Conservation (phyloP, 2,888 invertebrate species). For the Ophioninae sp. region DNA sequence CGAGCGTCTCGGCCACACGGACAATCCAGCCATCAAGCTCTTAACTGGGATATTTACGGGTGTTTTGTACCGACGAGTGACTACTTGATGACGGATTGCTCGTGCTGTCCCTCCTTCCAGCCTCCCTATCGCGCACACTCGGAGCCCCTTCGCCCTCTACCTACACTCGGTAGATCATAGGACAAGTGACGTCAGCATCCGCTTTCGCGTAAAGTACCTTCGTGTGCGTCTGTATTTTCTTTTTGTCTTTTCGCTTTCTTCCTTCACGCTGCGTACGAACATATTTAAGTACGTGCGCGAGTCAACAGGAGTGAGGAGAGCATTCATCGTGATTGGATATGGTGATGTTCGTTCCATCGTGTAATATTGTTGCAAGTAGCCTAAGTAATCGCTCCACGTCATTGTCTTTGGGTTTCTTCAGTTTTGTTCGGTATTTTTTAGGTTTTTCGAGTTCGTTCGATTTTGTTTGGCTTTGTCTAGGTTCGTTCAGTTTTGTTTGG, state of each 20-base stretch:
- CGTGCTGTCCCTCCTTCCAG: constrained; percentile 19
- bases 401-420: background rate
- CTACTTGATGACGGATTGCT: constrained; percentile 61
- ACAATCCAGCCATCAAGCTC: constrained; percentile 74
- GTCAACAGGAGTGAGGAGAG: constrained; percentile 5
- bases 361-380: background rate
- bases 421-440: too few species aligned
- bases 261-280: background rate
- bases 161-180: constrained; percentile 46
- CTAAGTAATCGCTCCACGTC: background rate
- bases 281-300: background rate
- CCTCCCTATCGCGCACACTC: constrained; percentile 15
- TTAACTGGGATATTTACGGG: constrained; percentile 74
- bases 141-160: constrained; percentile 15
- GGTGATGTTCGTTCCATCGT: background rate
- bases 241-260: constrained; percentile 37
- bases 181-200: constrained; percentile 60
- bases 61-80: constrained; percentile 57
- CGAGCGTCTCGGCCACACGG: constrained; percentile 67
- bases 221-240: background rate
- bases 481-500: too few species aligned
- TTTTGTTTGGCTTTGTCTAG: too few species aligned
- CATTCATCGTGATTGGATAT: constrained; percentile 7
- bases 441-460: too few species aligned
- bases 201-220: constrained; percentile 54